Percentiles rank a stretch among this genome's conserved stretches.
These are phyloP conservation scores for Trachemys scripta DNA, from an alignment of 2,113 vertebrate genomes.

Conservation along the genomic window DNA sequence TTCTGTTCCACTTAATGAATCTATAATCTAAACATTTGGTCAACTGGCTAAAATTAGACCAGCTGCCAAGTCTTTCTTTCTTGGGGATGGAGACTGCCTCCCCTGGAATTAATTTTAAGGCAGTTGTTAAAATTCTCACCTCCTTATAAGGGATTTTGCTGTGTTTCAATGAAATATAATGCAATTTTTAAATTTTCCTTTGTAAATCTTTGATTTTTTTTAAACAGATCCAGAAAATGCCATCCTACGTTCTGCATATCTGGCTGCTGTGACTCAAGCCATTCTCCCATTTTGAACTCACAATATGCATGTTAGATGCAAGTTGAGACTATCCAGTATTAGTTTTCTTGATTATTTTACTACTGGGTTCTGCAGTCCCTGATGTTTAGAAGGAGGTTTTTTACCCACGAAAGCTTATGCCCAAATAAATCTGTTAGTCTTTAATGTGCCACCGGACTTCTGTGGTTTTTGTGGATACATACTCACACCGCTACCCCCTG, in stretches of 20 bases:
- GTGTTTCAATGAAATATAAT: not conserved
- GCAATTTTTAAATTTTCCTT: not conserved
- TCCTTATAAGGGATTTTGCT: not conserved
- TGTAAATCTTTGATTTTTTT: not conserved
- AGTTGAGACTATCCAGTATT: not conserved
- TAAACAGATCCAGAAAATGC: not conserved
- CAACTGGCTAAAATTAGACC: not conserved
- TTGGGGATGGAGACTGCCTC: not conserved
- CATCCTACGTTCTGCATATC: not conserved
- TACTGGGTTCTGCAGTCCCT: not conserved
- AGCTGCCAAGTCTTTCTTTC: not conserved
- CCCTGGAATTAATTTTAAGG: not conserved
- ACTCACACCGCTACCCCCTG: no score
- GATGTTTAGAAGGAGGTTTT: not conserved
- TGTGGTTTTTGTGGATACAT: no score
- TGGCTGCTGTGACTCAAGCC: not conserved
- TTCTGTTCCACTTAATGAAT: not conserved
- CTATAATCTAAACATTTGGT: not conserved
- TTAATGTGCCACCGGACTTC: no score
- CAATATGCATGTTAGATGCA: not conserved
- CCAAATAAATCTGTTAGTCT: no score
- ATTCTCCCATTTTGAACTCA: rapidly evolving
- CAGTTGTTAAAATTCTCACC: not conserved
- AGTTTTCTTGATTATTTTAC: not conserved
- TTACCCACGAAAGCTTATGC: no score